Percentiles rank a stretch among this genome's conserved stretches.
phyloP scores from a whole-genome alignment of 2,113 vertebrate species.

The Brachypodius melanocephalos region DNA sequence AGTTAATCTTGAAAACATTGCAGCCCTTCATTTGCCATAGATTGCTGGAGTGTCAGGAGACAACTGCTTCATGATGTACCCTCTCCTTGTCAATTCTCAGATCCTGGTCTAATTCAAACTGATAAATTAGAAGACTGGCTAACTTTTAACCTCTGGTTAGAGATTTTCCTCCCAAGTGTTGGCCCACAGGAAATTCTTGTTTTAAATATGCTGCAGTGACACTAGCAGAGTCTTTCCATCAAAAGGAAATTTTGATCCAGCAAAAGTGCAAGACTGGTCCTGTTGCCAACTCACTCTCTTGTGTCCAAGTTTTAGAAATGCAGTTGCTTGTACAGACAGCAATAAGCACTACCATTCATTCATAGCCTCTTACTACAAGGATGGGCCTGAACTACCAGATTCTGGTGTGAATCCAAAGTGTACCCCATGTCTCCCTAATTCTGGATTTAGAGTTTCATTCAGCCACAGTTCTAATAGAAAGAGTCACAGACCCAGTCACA shows the following conservation, averaged over 20 bases:
- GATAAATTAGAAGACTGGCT: slow-evolving; percentile 54
- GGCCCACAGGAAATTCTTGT: neutral
- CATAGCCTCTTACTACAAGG: neutral
- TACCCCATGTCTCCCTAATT: neutral
- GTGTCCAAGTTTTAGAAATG: neutral
- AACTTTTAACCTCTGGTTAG: slow-evolving; percentile 24
- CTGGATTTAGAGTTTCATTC: neutral
- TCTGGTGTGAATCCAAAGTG: neutral
- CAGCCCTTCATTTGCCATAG: neutral
- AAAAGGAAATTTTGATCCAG: neutral
- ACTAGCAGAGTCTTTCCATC: neutral
- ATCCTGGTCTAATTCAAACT: neutral
- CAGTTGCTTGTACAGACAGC: neutral
- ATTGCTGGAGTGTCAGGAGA: neutral
- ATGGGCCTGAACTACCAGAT: neutral
- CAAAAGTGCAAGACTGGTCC: neutral
- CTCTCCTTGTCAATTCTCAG: slow-evolving; percentile 17
- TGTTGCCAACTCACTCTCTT: neutral
- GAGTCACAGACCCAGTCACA: neutral
- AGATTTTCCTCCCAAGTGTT: slow-evolving; percentile 23
- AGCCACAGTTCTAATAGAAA: neutral
- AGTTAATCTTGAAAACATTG: neutral
- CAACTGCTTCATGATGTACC: neutral
- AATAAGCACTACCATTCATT: neutral
- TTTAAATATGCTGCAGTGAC: neutral